Evolutionary conservation across 2,888 invertebrate species (phyloP), one percentile per base, ranked within the genome.

Genomic region (Laspeyria flexula): DNA sequence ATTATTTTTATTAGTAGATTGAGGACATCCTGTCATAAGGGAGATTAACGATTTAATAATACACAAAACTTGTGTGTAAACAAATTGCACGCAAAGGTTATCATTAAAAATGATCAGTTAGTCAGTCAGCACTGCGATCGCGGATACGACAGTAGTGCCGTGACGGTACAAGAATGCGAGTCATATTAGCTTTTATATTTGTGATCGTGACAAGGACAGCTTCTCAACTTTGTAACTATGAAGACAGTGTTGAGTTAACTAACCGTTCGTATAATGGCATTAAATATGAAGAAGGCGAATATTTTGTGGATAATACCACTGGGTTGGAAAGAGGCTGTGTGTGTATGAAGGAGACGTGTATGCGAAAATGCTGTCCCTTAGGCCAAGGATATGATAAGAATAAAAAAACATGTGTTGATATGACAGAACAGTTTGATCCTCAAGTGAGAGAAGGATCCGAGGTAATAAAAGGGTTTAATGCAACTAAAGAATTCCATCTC

Each of bases 321-420:
- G 59, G 71, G 0, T 39, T 46, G 6, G 56, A 76, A 41, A 67
- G 77, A 37, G 85, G 81, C 0, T 89, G 86, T 66, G 52, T 81
- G 5, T 85, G 85, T 38, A 52, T 55, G 1, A 82, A 84, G 34
- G 67, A 76, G 31, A 58, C 48, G 1, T 88, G 87, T 47, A 44
- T 84, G 0, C 58, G 71, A 1, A 90, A 90, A 47, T 90, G 90
- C 18, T 90, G 90, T 47, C 81, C 82, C 0, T 49, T 71, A 0
- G 88, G 88, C 0, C 59, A 64, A 5, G 84, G 63, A 0, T 82
- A 80, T 38, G 21, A 77, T 7, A n/a, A 4, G 0, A 9, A 3
- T 0, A 34, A 21, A 1, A 78, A 55, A n/a, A n/a, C 0, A 0
- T 90, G 90, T 64, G 63, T 71, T 0, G 51, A 63, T 10, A 39